phyloP scores from a whole-genome alignment of 2,113 vertebrate genomes.

The Lichenostomus cassidix region DNA sequence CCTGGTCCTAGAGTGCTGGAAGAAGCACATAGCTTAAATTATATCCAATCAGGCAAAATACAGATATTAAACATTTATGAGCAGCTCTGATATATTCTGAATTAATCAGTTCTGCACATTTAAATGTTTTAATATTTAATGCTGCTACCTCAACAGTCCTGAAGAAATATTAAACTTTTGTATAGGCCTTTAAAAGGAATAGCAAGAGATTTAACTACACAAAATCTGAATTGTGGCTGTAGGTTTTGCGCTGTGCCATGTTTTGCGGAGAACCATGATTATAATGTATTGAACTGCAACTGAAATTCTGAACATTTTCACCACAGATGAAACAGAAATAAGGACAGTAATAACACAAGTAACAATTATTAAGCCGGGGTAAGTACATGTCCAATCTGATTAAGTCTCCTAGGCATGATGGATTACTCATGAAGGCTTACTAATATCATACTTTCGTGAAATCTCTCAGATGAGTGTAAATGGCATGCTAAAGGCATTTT shows the following conservation, averaged over 20 bases:
- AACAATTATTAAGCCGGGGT: constrained; percentile 48
- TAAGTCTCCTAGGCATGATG: constrained; percentile 55
- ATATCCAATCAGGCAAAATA: constrained; percentile 75
- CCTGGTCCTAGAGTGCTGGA: constrained; percentile 16
- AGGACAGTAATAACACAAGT: constrained; percentile 34
- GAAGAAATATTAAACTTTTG: constrained; percentile 72
- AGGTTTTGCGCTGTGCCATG: not conserved
- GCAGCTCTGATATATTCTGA: constrained; percentile 75
- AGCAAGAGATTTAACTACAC: not conserved
- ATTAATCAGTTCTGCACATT: constrained; percentile 80
- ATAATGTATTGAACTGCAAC: not conserved
- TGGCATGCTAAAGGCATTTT: constrained; percentile 48
- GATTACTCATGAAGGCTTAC: constrained; percentile 69
- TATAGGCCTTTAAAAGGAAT: constrained; percentile 19
- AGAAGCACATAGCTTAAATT: constrained; percentile 62
- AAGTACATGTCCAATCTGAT: constrained; percentile 48
- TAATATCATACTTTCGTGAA: constrained; percentile 54
- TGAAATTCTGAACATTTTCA: constrained; percentile 37
- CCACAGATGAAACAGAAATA: constrained; percentile 34
- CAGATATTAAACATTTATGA: constrained; percentile 78
- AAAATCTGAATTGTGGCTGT: constrained; percentile 16
- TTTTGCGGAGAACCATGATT: not conserved
- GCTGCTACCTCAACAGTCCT: constrained; percentile 57
- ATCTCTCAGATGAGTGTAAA: constrained; percentile 58
- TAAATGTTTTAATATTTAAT: constrained; percentile 85